phyloP scores from a whole-genome alignment of 2,113 vertebrate species.

The Scophthalmus maximus region DNA sequence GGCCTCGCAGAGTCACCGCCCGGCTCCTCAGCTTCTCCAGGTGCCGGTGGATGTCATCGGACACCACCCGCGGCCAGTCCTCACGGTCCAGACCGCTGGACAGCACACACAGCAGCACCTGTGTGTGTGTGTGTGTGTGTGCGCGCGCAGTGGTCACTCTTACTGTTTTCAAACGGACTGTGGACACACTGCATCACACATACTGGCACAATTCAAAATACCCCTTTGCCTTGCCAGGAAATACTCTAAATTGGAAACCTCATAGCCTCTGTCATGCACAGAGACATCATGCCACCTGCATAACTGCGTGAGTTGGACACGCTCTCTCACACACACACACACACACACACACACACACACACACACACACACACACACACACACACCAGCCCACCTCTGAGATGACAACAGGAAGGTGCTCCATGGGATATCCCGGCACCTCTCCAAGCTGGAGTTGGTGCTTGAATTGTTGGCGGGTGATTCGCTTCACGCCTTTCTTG shows the following conservation, averaged over 20 bases:
- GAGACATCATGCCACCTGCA: neutral
- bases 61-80: constrained; percentile 75
- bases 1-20: constrained; percentile 73
- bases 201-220: too few species aligned
- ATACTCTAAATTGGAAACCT: too few species aligned
- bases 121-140: too few species aligned
- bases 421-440: constrained; percentile 78
- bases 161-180: neutral
- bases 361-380: neutral
- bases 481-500: constrained; percentile 73
- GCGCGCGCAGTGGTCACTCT: neutral
- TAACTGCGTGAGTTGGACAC: neutral
- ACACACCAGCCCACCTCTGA: constrained; percentile 74
- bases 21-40: constrained; percentile 77
- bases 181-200: too few species aligned
- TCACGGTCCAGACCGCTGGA: constrained; percentile 78
- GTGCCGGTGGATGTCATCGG: constrained; percentile 75
- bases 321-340: neutral
- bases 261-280: too few species aligned
- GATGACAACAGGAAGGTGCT: constrained; percentile 82
- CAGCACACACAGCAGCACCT: constrained; percentile 76
- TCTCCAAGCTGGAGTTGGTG: constrained; percentile 75
- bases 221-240: too few species aligned
- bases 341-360: neutral
- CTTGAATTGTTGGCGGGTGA: constrained; percentile 66